phyloP scores from a whole-genome alignment of 2,797 vertebrate species.

The Linurgus olivaceus region DNA sequence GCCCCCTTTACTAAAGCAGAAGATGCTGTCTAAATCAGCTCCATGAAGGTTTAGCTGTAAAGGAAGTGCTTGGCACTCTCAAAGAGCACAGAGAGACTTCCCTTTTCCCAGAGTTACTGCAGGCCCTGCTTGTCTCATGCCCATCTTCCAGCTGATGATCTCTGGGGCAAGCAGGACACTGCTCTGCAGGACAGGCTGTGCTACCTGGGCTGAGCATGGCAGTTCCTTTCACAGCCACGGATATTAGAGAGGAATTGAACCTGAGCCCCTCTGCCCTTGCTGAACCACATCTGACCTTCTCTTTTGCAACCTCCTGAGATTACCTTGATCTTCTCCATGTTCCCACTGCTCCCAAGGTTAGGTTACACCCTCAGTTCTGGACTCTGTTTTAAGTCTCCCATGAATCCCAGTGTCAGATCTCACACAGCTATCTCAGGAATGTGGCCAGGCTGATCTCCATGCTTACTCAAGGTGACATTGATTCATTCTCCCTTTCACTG shows the following conservation, averaged over 20 bases:
- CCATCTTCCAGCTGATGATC: neutral
- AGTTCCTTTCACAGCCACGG: neutral
- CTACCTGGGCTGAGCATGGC: neutral
- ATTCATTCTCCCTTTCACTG: constrained; percentile 60
- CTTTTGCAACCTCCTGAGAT: neutral
- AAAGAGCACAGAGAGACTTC: neutral
- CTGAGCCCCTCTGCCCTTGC: neutral
- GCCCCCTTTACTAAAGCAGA: neutral
- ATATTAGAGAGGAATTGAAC: neutral
- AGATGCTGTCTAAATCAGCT: neutral
- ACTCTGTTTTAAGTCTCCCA: constrained; percentile 66
- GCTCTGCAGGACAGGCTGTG: neutral
- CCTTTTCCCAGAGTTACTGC: neutral
- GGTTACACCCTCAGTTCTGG: constrained; percentile 30
- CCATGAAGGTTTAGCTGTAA: neutral
- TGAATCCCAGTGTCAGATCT: constrained; percentile 56
- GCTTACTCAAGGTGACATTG: constrained; percentile 56
- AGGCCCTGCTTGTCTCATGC: fast-evolving
- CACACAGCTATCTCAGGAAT: constrained; percentile 69
- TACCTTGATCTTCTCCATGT: constrained; percentile 29
- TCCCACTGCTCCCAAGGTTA: neutral
- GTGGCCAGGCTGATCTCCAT: constrained; percentile 59
- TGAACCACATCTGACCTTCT: constrained; percentile 40
- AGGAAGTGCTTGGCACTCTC: neutral
- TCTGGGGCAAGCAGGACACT: neutral